Evolutionary conservation across 2,113 vertebrate species (phyloP).

Genomic region (Barbus barbus): DNA sequence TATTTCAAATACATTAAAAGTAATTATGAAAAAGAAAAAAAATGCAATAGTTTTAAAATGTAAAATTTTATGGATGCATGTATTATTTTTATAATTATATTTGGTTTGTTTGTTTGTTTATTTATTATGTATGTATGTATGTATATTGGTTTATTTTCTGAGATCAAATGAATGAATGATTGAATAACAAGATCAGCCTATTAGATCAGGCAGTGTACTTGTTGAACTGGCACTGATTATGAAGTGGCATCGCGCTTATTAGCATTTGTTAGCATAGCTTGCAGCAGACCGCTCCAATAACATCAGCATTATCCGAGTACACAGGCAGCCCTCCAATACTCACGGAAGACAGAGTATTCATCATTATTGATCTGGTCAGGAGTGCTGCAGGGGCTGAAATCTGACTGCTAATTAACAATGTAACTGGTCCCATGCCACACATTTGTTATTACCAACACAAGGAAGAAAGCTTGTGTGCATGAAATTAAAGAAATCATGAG

Average conservation of each 20-base stretch:
- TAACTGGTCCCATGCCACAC: conserved; percentile 4
- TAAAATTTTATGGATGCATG: too few relatives aligned
- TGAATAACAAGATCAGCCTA: background rate
- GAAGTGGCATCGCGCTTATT: conserved; percentile 18
- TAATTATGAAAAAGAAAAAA: too few relatives aligned
- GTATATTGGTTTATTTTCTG: too few relatives aligned
- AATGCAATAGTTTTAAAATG: too few relatives aligned
- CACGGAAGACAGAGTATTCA: conserved; percentile 16
- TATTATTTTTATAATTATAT: too few relatives aligned
- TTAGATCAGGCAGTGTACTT: conserved; percentile 12
- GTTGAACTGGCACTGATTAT: conserved; percentile 6
- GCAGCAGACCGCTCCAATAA: conserved; percentile 28
- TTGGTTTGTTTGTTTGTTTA: too few relatives aligned
- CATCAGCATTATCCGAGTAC: conserved; percentile 42
- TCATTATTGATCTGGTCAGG: conserved; percentile 20
- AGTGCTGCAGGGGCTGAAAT: conserved; percentile 24
- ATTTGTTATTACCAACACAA: conserved; percentile 31
- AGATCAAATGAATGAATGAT: background rate
- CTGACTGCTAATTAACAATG: conserved; percentile 11
- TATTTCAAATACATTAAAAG: too few relatives aligned
- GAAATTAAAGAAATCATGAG: conserved; percentile 39
- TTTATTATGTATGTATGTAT: too few relatives aligned
- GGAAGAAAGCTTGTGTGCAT: conserved; percentile 21
- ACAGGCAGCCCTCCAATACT: conserved; percentile 12
- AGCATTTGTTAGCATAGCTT: conserved; percentile 21